Evolutionary conservation across 2,888 invertebrate genomes (phyloP), one percentile per base, ranked within the genome.

Genomic region (Hofmannophila pseudospretella): DNA sequence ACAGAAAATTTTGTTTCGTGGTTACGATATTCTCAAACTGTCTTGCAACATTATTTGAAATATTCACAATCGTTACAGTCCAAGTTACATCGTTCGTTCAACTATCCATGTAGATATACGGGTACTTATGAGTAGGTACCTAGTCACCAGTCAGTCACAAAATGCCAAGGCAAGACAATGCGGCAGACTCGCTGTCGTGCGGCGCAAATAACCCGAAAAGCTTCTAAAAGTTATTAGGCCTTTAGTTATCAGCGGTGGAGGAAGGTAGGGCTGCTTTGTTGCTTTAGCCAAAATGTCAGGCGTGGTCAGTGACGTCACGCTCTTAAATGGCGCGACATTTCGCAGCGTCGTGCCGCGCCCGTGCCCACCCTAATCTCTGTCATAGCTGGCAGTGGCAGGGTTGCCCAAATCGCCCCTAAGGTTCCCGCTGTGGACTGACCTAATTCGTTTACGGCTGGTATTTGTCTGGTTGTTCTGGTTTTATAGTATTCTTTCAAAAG

Each of bases 251-350:
- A 75, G 72, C 55, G 52, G 49, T 47, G 64, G 58, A 59, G 66
- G 62, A 67, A 77, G 84, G 82, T 80, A 71, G 82, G 84, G 81
- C 82, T 66, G 67, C 65, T 73, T 77, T 81, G 80, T 78, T 75
- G 75, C 79, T 74, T 65, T 65, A 67, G 67, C 62, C 67, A 58
- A 81, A 86, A 86, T 82, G 85, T 67, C 85, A 85, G 85, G 85
- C 74, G 85, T 63, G 85, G 82, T 73, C 58, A 38, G 67, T 85
- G 81, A 84, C 82, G 82, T 84, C 81, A 85, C 56, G 8, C 54
- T 57, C 62, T 62, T 57, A 84, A 82, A 84, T 81, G 81, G 76
- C 81, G 67, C 78, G 85, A 76, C 85, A 85, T 85, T 85, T 84
- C 65, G 70, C 67, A 64, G 68, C 65, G 62, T 67, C 65, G 68